These are phyloP conservation scores for Lycophotia porphyrea DNA, from an alignment of 2,888 invertebrate genomes.

Conservation along the genomic window DNA sequence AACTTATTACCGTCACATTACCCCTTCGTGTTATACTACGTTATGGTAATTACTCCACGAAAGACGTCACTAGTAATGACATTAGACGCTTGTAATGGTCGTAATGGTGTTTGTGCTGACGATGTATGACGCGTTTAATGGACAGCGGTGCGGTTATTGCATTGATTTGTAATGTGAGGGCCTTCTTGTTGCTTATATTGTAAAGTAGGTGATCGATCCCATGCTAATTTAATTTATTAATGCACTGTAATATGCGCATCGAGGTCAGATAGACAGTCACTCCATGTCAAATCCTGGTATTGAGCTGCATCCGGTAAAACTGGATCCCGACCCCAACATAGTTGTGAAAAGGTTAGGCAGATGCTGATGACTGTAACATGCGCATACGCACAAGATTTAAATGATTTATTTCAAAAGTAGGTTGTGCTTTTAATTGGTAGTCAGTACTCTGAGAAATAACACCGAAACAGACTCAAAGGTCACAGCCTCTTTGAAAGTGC, in stretches of 20 bases:
- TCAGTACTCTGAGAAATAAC: background rate
- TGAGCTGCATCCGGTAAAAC: no score
- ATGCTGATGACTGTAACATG: no score
- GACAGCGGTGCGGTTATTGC: background rate
- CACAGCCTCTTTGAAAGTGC: background rate
- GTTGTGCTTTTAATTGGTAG: no score
- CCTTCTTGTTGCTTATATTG: background rate
- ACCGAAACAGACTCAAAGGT: background rate
- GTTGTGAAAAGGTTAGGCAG: no score
- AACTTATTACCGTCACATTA: slow-evolving; percentile 27
- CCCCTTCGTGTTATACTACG: slow-evolving; percentile 14
- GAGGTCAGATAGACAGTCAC: no score
- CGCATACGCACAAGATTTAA: background rate
- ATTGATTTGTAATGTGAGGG: background rate
- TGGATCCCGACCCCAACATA: no score
- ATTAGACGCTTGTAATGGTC: slow-evolving; percentile 3
- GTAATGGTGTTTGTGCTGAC: slow-evolving; percentile 15
- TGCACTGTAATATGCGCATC: background rate
- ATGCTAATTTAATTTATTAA: background rate
- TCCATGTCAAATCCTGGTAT: no score
- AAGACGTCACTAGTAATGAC: slow-evolving; percentile 37
- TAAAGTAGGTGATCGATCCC: background rate
- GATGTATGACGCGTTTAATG: background rate
- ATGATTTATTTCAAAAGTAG: background rate
- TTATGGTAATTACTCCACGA: slow-evolving; percentile 11